Evolutionary conservation across 2,113 vertebrate genomes (phyloP).

Genomic region (Pygoscelis antarcticus): DNA sequence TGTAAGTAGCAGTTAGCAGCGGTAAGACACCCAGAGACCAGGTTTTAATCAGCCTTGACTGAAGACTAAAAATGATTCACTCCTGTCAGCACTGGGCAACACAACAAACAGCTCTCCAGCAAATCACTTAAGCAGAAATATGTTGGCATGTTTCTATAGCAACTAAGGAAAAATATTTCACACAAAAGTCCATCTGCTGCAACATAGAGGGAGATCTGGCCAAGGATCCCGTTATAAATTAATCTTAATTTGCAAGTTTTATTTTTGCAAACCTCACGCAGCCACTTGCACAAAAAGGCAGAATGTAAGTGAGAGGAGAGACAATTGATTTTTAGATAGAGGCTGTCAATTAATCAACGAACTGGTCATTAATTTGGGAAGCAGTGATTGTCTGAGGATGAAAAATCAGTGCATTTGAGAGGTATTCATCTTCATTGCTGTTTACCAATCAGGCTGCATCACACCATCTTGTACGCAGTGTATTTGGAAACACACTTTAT

Average conservation of each 20-base stretch:
- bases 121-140: constrained; percentile 76
- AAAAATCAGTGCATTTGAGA: neutral
- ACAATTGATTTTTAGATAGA: neutral
- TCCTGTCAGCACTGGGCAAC: constrained; percentile 67
- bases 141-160: constrained; percentile 82
- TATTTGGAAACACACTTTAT: constrained; percentile 52
- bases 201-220: constrained; percentile 73
- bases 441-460: constrained; percentile 39
- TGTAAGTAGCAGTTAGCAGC: constrained; percentile 45
- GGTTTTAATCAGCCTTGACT: constrained; percentile 73
- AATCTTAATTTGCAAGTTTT: constrained; percentile 74
- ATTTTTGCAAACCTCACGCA: constrained; percentile 45
- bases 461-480: constrained; percentile 40
- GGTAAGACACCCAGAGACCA: constrained; percentile 56
- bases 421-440: constrained; percentile 28
- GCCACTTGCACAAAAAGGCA: neutral
- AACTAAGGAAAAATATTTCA: constrained; percentile 83
- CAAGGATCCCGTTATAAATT: constrained; percentile 70
- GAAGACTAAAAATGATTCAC: constrained; percentile 70
- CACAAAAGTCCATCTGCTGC: constrained; percentile 77
- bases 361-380: neutral
- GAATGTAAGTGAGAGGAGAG: neutral
- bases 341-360: neutral
- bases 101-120: constrained; percentile 77
- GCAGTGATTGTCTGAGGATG: neutral